These are phyloP conservation scores for Talpa occidentalis DNA, from an alignment of 2,113 vertebrate species.

Conservation along the genomic window DNA sequence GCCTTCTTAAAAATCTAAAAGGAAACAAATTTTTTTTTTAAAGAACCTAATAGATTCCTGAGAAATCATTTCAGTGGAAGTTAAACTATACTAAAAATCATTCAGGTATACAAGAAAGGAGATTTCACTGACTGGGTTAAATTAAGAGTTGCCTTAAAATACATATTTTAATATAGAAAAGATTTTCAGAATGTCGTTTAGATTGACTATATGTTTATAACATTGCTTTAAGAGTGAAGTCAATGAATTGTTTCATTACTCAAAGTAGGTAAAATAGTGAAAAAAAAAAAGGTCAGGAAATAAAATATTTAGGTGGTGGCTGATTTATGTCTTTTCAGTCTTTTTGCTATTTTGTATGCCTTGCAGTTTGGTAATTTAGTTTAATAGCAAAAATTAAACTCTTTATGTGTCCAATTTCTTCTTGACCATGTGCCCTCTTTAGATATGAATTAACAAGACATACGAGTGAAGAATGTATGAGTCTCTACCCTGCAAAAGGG, in stretches of 20 bases:
- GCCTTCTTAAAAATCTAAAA: background rate
- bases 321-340: conserved; percentile 41
- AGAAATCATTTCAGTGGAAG: conserved; percentile 36
- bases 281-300: conserved; percentile 52
- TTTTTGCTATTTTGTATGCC: conserved; percentile 53
- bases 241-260: conserved; percentile 54
- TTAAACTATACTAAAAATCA: background rate
- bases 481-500: background rate
- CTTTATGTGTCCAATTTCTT: background rate
- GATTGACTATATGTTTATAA: conserved; percentile 43
- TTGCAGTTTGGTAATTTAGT: conserved; percentile 65
- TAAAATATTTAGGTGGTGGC: conserved; percentile 55
- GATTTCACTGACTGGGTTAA: conserved; percentile 13
- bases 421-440: conserved; percentile 3
- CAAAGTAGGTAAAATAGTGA: conserved; percentile 33
- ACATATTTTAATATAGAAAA: conserved; percentile 47
- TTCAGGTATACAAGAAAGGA: background rate
- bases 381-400: conserved; percentile 20
- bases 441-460: background rate
- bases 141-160: conserved; percentile 29
- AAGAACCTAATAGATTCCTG: conserved; percentile 12
- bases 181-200: background rate
- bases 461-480: background rate
- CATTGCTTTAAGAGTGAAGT: conserved; percentile 43
- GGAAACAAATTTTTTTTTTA: background rate